phyloP scores from a whole-genome alignment of 2,113 vertebrate genomes.

The Pontoporia blainvillei region DNA sequence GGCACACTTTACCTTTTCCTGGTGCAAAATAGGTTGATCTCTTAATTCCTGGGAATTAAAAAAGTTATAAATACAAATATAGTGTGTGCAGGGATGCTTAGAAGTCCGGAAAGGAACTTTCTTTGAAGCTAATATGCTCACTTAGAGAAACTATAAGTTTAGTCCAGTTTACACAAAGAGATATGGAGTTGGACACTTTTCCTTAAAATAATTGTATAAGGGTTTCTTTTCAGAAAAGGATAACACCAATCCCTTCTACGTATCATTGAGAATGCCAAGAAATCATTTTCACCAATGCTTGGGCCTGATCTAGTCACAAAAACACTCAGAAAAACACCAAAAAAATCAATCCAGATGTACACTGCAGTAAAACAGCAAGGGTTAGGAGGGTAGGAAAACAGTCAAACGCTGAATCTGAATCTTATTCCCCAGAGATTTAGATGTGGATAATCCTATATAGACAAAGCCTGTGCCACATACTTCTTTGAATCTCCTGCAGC shows the following conservation, averaged over 20 bases:
- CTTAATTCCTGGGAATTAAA: not conserved
- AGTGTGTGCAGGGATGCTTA: not conserved
- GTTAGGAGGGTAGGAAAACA: rapidly evolving
- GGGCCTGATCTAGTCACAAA: not conserved
- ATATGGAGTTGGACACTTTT: not conserved
- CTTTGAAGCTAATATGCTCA: not conserved
- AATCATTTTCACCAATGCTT: not conserved
- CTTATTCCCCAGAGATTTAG: not conserved
- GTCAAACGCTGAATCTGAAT: not conserved
- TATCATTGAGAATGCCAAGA: not conserved
- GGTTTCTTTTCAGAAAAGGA: not conserved
- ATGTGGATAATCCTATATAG: not conserved
- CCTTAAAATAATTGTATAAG: not conserved
- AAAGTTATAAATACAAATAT: not conserved
- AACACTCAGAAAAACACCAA: not conserved
- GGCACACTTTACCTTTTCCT: not conserved
- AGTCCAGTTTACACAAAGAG: not conserved
- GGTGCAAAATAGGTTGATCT: not conserved
- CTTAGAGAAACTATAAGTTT: not conserved
- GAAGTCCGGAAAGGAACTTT: not conserved
- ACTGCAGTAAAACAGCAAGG: not conserved
- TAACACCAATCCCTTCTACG: not conserved
- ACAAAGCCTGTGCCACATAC: not conserved
- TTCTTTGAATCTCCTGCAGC: not conserved
- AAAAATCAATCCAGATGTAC: not conserved